These are phyloP conservation scores for Cotesia typhae DNA, from an alignment of 1,140 invertebrate species.

Conservation along the genomic window DNA sequence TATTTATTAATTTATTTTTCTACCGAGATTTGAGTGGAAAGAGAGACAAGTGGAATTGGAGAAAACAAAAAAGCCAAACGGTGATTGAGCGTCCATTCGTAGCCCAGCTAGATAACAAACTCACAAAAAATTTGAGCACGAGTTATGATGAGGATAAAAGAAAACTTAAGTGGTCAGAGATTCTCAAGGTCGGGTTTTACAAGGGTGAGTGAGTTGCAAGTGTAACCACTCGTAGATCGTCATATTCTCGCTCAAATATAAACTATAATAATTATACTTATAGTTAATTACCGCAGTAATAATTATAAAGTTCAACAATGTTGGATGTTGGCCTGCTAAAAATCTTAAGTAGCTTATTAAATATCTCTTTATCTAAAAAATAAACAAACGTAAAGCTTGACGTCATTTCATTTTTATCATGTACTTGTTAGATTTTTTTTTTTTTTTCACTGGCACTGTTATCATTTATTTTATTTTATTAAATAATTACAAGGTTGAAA, in stretches of 20 bases:
- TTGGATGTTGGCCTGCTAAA: too few relatives aligned
- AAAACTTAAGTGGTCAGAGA: constrained; percentile 51
- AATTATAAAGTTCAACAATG: too few relatives aligned
- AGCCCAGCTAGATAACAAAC: constrained; percentile 22
- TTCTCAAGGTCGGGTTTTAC: constrained; percentile 52
- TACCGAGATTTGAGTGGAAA: constrained; percentile 2
- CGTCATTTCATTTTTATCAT: too few relatives aligned
- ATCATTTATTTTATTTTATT: not conserved
- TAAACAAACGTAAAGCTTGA: too few relatives aligned
- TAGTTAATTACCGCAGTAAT: too few relatives aligned
- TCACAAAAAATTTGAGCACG: constrained; percentile 19
- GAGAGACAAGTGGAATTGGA: constrained; percentile 9
- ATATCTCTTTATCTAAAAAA: too few relatives aligned
- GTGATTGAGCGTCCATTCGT: not conserved
- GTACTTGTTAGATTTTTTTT: too few relatives aligned
- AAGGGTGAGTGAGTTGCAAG: constrained; percentile 55
- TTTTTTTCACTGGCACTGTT: not conserved
- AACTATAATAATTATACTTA: not conserved
- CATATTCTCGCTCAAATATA: not conserved
- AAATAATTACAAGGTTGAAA: too few relatives aligned
- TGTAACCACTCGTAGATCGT: constrained; percentile 18
- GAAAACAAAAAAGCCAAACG: constrained; percentile 19
- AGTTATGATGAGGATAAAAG: constrained; percentile 31
- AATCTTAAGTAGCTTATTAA: too few relatives aligned
- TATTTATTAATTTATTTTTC: not conserved